A percentile compares a stretch with the other conserved stretches of the same genome.
These are phyloP conservation scores for Xestia sexstrigata DNA, from an alignment of 2,888 invertebrate genomes.

Conservation along the genomic window DNA sequence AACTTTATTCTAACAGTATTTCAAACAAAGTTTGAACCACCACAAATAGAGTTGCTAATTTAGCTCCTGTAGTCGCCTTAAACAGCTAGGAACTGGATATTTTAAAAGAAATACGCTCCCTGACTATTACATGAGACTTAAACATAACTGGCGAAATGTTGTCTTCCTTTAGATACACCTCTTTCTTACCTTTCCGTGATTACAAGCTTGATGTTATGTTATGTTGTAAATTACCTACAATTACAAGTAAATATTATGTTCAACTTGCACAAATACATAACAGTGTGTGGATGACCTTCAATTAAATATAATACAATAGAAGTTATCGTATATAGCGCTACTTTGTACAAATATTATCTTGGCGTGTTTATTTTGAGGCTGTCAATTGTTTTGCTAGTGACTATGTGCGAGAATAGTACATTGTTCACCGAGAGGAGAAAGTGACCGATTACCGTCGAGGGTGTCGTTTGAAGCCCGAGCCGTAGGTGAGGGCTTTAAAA, in stretches of 20 bases:
- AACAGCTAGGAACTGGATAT: too few relatives aligned
- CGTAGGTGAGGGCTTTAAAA: too few relatives aligned
- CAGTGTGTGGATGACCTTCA: constrained; percentile 42
- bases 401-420: not conserved
- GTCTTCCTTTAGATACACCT: not conserved
- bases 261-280: constrained; percentile 3
- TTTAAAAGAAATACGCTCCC: not conserved
- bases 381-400: constrained; percentile 42
- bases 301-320: constrained; percentile 20
- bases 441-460: too few relatives aligned
- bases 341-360: constrained; percentile 43
- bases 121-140: not conserved
- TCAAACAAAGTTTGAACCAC: too few relatives aligned
- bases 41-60: too few relatives aligned
- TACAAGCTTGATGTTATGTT: not conserved
- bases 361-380: constrained; percentile 26
- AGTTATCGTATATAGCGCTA: constrained; percentile 7
- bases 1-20: too few relatives aligned
- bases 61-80: too few relatives aligned
- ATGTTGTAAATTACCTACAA: not conserved
- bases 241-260: constrained; percentile 9
- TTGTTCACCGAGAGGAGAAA: too few relatives aligned
- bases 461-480: too few relatives aligned
- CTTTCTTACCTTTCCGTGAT: not conserved
- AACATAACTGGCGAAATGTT: not conserved